Conservation (phyloP, 2,888 invertebrate species). For the Xestia c-nigrum region DNA sequence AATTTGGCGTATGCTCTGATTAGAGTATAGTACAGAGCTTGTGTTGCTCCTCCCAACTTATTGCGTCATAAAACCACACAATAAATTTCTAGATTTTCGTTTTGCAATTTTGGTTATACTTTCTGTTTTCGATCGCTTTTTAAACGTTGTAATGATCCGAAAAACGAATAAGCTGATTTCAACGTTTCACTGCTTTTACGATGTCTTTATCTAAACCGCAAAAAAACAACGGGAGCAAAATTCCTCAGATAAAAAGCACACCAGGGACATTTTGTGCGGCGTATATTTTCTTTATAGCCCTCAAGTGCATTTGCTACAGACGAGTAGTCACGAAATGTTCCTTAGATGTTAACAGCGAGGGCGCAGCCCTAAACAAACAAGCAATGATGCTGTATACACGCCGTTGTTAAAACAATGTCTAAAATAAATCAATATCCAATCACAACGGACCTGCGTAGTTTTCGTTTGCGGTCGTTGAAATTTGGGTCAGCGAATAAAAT, state of each 20-base stretch:
- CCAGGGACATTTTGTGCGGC: conserved; percentile 25
- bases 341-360: conserved; percentile 16
- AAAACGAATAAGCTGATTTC: conserved; percentile 28
- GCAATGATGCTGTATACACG: conserved; percentile 54
- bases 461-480: conserved; percentile 74
- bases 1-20: conserved; percentile 62
- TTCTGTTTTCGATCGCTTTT: conserved; percentile 15
- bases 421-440: conserved; percentile 85
- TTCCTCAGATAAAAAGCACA: conserved; percentile 27
- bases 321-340: conserved; percentile 16
- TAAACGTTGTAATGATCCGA: neutral
- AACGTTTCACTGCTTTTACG: conserved; percentile 35
- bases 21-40: conserved; percentile 43
- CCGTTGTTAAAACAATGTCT: conserved; percentile 69
- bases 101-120: neutral
- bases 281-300: conserved; percentile 54
- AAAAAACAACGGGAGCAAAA: conserved; percentile 30
- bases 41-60: conserved; percentile 38
- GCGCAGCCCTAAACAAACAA: conserved; percentile 53
- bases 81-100: neutral
- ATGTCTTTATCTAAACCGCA: conserved; percentile 27
- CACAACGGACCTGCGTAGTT: conserved; percentile 81
- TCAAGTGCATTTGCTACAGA: conserved; percentile 46
- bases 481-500: conserved; percentile 81
- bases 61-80: conserved; percentile 16